These are phyloP conservation scores for Polymixis lichenea DNA, from an alignment of 2,888 invertebrate genomes.

Conservation along the genomic window DNA sequence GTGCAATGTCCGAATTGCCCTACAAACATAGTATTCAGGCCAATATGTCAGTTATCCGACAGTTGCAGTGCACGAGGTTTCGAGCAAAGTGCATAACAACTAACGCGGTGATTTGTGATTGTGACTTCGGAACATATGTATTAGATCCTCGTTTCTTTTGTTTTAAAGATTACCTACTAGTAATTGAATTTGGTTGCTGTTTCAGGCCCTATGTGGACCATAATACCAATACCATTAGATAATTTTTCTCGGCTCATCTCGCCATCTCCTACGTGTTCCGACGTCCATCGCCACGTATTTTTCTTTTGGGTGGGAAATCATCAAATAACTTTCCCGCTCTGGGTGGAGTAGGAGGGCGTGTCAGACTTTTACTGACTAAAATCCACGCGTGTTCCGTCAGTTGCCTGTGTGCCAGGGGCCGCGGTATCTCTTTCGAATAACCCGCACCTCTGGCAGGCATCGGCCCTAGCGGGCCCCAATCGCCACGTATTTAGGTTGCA, in stretches of 20 bases:
- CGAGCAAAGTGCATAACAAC: too few species aligned
- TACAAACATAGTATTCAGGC: constrained; percentile 12
- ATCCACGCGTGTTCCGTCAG: too few species aligned
- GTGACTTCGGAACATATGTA: not conserved
- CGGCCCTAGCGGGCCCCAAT: too few species aligned
- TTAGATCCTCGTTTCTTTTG: not conserved
- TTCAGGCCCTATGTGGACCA: not conserved
- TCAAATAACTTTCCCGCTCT: too few species aligned
- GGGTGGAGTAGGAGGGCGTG: too few species aligned
- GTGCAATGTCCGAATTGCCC: constrained; percentile 9
- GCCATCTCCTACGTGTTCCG: not conserved
- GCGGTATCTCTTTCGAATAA: too few species aligned
- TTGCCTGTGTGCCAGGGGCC: too few species aligned
- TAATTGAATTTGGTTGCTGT: not conserved
- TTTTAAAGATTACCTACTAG: not conserved
- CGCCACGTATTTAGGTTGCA: not conserved
- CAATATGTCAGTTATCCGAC: constrained; percentile 2
- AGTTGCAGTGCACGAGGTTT: not conserved
- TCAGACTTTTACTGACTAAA: too few species aligned
- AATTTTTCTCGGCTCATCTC: not conserved
- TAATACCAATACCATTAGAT: too few species aligned
- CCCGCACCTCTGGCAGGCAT: too few species aligned
- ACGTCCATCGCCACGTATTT: not conserved
- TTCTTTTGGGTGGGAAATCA: too few species aligned
- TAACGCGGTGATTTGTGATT: not conserved